Conservation (phyloP, 2,888 invertebrate genomes). For the Morpho helenor region DNA sequence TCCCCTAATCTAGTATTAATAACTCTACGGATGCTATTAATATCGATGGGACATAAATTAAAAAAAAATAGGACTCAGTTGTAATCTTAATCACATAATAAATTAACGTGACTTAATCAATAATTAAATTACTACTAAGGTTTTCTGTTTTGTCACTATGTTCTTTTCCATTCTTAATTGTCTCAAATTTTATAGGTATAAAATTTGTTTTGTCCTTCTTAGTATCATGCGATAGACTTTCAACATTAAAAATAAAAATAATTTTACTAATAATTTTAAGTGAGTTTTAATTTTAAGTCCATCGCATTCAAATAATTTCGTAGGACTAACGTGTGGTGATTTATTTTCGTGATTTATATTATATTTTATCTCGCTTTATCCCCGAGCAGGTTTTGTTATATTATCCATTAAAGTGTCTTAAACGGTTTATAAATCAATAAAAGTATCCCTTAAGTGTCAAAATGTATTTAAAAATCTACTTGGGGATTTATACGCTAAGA, state of each 20-base stretch:
- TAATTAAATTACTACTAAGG: constrained; percentile 12
- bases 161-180: constrained; percentile 11
- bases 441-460: too few relatives aligned
- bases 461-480: constrained; percentile 36
- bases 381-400: constrained; percentile 43
- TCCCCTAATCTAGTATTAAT: too few relatives aligned
- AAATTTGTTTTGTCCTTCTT: constrained; percentile 14
- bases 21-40: too few relatives aligned
- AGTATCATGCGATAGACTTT: constrained; percentile 19
- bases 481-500: constrained; percentile 52
- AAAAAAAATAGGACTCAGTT: too few relatives aligned
- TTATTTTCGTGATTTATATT: constrained; percentile 22
- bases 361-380: constrained; percentile 60
- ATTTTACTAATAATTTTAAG: background rate
- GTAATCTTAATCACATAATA: too few relatives aligned
- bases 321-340: constrained; percentile 4
- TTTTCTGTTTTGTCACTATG: constrained; percentile 41
- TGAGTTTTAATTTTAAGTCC: background rate
- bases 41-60: too few relatives aligned
- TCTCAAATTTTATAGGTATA: constrained; percentile 14
- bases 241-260: background rate
- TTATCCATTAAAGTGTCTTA: background rate
- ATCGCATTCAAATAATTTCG: background rate
- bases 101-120: too few relatives aligned
- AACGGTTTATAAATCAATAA: too few relatives aligned